Evolutionary conservation across 1,140 invertebrate species (phyloP).

Genomic region (Aphaenogaster rudis): DNA sequence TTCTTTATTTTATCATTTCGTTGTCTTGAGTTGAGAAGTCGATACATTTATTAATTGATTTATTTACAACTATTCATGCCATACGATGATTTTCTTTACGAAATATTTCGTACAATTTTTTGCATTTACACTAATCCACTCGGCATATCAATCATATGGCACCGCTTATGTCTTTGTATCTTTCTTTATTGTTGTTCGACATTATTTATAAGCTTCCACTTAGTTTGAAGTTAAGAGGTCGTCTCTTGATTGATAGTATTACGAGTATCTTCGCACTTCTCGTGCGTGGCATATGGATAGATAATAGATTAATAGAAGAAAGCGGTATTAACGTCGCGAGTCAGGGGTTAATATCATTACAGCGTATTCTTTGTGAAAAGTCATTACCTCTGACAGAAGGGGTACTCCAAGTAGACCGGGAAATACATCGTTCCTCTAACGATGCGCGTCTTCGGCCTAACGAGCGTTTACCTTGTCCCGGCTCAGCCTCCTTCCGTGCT

Average conservation of each 20-base stretch:
- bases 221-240: slow-evolving; percentile 25
- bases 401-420: slow-evolving; percentile 35
- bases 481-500: slow-evolving; percentile 36
- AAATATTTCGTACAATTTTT: slow-evolving; percentile 3
- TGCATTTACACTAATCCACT: neutral
- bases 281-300: neutral
- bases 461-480: slow-evolving; percentile 66
- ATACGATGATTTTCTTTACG: neutral
- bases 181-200: neutral
- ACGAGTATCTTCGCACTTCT: slow-evolving; percentile 17
- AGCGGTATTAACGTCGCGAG: neutral
- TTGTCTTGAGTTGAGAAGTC: neutral
- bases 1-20: neutral
- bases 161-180: neutral
- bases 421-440: slow-evolving; percentile 54
- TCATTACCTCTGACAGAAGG: slow-evolving; percentile 45
- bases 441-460: slow-evolving; percentile 60
- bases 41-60: neutral
- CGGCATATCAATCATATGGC: neutral
- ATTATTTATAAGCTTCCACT: slow-evolving; percentile 8
- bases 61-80: neutral
- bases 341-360: slow-evolving; percentile 33
- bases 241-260: slow-evolving; percentile 17
- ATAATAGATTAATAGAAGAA: slow-evolving; percentile 36
- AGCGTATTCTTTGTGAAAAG: slow-evolving; percentile 38